These are phyloP conservation scores for Penaeus vannamei DNA, from an alignment of 1,140 invertebrate species.

Conservation along the genomic window DNA sequence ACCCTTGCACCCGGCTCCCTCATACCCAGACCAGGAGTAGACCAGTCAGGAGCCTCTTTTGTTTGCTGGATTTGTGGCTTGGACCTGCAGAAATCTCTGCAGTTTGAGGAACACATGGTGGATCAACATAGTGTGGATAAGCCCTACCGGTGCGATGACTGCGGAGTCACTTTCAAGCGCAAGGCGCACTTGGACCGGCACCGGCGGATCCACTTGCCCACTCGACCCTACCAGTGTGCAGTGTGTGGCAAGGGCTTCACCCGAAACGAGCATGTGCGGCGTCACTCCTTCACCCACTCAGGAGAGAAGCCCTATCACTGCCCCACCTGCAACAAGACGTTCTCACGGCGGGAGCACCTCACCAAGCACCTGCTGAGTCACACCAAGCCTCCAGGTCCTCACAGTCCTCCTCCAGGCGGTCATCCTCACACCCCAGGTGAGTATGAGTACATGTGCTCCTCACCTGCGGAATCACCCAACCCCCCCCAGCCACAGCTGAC, in stretches of 20 bases:
- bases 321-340: slow-evolving; percentile 74
- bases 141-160: slow-evolving; percentile 68
- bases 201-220: slow-evolving; percentile 67
- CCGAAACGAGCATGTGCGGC: slow-evolving; percentile 68
- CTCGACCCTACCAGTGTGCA: slow-evolving; percentile 70
- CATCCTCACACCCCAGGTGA: slow-evolving; percentile 67
- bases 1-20: slow-evolving; percentile 62
- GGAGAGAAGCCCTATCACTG: slow-evolving; percentile 93
- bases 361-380: slow-evolving; percentile 67
- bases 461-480: slow-evolving; percentile 65
- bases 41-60: slow-evolving; percentile 60
- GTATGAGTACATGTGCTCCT: slow-evolving; percentile 67
- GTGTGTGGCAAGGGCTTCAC: slow-evolving; percentile 91
- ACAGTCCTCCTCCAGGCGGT: slow-evolving; percentile 62
- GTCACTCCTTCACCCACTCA: slow-evolving; percentile 68
- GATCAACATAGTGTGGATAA: slow-evolving; percentile 68
- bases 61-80: slow-evolving; percentile 68
- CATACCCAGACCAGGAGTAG: slow-evolving; percentile 58
- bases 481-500: slow-evolving; percentile 51
- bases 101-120: slow-evolving; percentile 68
- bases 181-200: slow-evolving; percentile 68
- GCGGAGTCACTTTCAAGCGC: slow-evolving; percentile 68
- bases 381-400: slow-evolving; percentile 63
- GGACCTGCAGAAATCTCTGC: slow-evolving; percentile 67
- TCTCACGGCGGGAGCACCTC: slow-evolving; percentile 67